These are phyloP conservation scores for Neomicropteryx cornuta DNA, from an alignment of 1,140 invertebrate genomes.

Conservation along the genomic window DNA sequence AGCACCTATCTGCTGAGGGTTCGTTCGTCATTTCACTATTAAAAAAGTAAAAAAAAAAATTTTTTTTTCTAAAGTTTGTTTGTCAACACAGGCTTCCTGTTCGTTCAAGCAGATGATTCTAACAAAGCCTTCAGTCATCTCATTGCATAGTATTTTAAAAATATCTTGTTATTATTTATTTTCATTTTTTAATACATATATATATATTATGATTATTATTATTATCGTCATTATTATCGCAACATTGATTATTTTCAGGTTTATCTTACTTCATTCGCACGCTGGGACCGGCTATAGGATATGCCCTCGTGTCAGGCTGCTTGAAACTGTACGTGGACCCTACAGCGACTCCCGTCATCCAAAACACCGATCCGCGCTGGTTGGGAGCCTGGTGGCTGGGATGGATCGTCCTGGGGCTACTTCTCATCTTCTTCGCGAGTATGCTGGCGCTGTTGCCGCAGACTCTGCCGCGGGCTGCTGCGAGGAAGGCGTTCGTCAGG, in stretches of 20 bases:
- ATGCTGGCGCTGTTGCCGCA: conserved; percentile 56
- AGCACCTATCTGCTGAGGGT: too few relatives aligned
- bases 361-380: conserved; percentile 59
- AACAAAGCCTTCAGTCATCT: too few relatives aligned
- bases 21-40: too few relatives aligned
- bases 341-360: conserved; percentile 53
- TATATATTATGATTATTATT: too few relatives aligned
- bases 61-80: too few relatives aligned
- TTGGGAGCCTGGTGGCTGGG: conserved; percentile 73
- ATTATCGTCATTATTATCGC: too few relatives aligned
- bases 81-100: too few relatives aligned
- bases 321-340: conserved; percentile 60
- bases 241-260: conserved; percentile 28
- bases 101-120: too few relatives aligned
- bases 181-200: too few relatives aligned
- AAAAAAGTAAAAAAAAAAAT: too few relatives aligned
- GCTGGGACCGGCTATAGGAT: conserved; percentile 61
- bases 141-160: too few relatives aligned
- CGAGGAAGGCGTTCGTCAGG: conserved; percentile 37
- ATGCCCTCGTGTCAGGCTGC: conserved; percentile 54
- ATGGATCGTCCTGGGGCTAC: conserved; percentile 56
- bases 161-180: too few relatives aligned
- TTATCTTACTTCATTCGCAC: conserved; percentile 59
- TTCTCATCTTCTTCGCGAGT: conserved; percentile 49
- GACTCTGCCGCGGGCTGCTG: conserved; percentile 47